phyloP scores from a whole-genome alignment of 2,113 vertebrate genomes.

The Peromyscus maniculatus region DNA sequence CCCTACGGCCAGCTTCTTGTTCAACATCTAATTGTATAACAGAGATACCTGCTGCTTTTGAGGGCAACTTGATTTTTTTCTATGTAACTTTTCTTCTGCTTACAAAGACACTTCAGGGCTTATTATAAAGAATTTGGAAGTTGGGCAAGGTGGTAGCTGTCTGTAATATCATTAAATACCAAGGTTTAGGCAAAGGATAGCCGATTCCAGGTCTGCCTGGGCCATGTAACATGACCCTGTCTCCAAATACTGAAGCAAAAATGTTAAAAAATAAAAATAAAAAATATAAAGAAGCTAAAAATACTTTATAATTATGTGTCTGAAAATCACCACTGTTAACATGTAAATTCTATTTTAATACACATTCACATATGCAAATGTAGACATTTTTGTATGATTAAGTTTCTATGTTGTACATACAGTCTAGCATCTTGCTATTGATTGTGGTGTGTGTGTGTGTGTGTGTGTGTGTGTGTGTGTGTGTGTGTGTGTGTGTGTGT shows the following conservation, averaged over 20 bases:
- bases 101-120: not conserved
- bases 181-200: not conserved
- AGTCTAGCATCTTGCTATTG: not conserved
- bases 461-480: not conserved
- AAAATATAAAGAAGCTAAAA: not conserved
- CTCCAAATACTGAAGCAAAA: not conserved
- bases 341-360: slow-evolving; percentile 33
- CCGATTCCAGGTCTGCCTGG: not conserved
- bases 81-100: not conserved
- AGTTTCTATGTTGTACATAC: not conserved
- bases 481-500: not conserved
- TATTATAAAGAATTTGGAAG: not conserved
- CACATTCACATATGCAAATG: not conserved
- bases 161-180: not conserved
- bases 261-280: not conserved
- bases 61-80: not conserved
- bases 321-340: slow-evolving; percentile 13
- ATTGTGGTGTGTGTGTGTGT: not conserved
- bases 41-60: not conserved
- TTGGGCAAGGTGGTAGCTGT: not conserved
- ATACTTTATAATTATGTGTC: not conserved
- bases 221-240: not conserved
- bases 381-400: not conserved
- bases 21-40: not conserved
- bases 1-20: not conserved